Evolutionary conservation across 2,797 vertebrate species (phyloP).

Genomic region (Microctenopoma lineatum): DNA sequence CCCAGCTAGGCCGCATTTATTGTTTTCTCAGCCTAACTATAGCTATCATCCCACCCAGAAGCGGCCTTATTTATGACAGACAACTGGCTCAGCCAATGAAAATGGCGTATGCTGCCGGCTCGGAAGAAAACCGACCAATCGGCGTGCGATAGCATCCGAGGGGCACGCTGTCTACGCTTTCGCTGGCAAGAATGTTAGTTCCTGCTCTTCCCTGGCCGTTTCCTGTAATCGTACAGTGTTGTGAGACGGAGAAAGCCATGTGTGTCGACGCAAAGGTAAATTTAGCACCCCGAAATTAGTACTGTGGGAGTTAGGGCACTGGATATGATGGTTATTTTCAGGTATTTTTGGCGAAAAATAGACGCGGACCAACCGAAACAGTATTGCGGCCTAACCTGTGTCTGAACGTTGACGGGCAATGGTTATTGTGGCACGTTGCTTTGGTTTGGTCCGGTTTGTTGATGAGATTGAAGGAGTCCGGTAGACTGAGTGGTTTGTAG

Average conservation of each 20-base stretch:
- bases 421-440: constrained; percentile 89
- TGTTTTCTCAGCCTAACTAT: constrained; percentile 82
- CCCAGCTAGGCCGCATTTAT: constrained; percentile 85
- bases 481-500: constrained; percentile 66
- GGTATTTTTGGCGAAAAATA: constrained; percentile 74
- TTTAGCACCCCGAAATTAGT: constrained; percentile 84
- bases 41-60: constrained; percentile 74
- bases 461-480: constrained; percentile 83
- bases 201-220: constrained; percentile 88
- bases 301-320: constrained; percentile 69
- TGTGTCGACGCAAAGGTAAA: constrained; percentile 89
- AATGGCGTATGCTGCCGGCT: constrained; percentile 58
- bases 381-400: constrained; percentile 85
- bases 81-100: constrained; percentile 58
- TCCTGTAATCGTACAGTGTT: constrained; percentile 90
- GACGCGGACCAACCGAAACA: constrained; percentile 78
- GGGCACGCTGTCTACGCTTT: constrained; percentile 72
- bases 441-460: constrained; percentile 89
- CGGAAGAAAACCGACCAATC: constrained; percentile 68
- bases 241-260: constrained; percentile 91
- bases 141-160: constrained; percentile 16
- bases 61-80: constrained; percentile 52
- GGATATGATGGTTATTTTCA: constrained; percentile 70
- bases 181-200: constrained; percentile 86
- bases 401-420: constrained; percentile 82